Percentiles rank a stretch among this genome's conserved stretches.
Conservation (phyloP, 2,113 vertebrate genomes). For the Pitta sordida region DNA sequence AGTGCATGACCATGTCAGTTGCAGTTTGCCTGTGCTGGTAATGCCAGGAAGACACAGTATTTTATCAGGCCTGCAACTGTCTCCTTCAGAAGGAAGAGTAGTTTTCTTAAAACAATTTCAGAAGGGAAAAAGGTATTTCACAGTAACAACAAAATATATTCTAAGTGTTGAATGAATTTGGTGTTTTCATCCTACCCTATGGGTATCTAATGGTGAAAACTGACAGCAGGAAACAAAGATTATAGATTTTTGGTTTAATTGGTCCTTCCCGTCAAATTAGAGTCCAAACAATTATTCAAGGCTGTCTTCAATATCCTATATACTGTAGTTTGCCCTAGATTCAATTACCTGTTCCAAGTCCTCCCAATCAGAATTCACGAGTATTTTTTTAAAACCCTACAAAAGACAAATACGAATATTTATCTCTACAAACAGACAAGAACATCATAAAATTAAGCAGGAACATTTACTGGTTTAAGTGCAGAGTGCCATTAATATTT, state of each 20-base stretch:
- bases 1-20: not conserved
- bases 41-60: not conserved
- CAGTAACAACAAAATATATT: not conserved
- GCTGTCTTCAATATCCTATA: not conserved
- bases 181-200: not conserved
- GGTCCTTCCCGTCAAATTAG: not conserved
- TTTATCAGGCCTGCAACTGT: not conserved
- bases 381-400: conserved; percentile 68
- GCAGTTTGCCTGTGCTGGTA: not conserved
- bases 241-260: not conserved
- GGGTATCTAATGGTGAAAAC: not conserved
- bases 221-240: not conserved
- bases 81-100: not conserved
- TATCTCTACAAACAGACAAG: conserved; percentile 34
- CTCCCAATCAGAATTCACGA: conserved; percentile 69
- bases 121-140: not conserved
- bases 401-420: conserved; percentile 38
- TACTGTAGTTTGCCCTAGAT: not conserved
- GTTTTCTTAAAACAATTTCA: not conserved
- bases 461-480: not conserved
- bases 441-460: conserved; percentile 29
- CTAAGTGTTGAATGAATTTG: not conserved
- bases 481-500: not conserved
- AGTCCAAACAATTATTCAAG: not conserved
- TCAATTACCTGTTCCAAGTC: conserved; percentile 71